phyloP scores from a whole-genome alignment of 2,797 vertebrate genomes.

The Sus cebifrons region DNA sequence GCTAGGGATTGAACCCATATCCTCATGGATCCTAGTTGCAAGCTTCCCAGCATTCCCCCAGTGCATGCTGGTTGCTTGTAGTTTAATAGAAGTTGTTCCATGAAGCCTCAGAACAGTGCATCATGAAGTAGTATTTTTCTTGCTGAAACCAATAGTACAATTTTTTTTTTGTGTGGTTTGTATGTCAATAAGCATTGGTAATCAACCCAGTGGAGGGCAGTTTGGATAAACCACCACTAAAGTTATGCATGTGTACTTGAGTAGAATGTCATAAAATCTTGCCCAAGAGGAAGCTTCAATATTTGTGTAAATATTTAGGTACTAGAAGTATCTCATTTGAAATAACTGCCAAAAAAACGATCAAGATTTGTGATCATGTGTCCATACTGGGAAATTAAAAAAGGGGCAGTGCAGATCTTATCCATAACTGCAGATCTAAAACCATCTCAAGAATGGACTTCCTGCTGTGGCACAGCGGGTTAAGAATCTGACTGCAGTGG shows the following conservation, averaged over 20 bases:
- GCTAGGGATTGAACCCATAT: too few relatives aligned
- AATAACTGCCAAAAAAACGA: not conserved
- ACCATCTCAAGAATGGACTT: not conserved
- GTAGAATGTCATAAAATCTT: not conserved
- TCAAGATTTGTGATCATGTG: not conserved
- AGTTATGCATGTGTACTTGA: not conserved
- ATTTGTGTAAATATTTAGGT: not conserved
- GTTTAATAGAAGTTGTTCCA: not conserved
- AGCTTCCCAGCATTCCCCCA: not conserved
- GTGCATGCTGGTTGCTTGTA: not conserved
- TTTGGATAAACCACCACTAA: not conserved
- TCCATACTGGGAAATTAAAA: not conserved
- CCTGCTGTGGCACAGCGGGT: too few relatives aligned
- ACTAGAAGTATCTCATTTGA: slow-evolving; percentile 21
- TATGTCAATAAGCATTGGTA: not conserved
- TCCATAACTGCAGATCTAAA: not conserved
- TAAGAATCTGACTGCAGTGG: too few relatives aligned
- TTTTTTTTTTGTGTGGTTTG: not conserved
- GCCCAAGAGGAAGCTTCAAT: not conserved
- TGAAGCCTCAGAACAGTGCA: not conserved
- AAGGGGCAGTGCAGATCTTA: not conserved
- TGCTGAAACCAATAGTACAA: not conserved
- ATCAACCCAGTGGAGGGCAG: not conserved
- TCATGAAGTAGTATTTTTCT: not conserved
- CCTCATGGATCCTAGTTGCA: too few relatives aligned